Evolutionary conservation across 2,888 invertebrate species (phyloP).

Genomic region (Sturmia bella): DNA sequence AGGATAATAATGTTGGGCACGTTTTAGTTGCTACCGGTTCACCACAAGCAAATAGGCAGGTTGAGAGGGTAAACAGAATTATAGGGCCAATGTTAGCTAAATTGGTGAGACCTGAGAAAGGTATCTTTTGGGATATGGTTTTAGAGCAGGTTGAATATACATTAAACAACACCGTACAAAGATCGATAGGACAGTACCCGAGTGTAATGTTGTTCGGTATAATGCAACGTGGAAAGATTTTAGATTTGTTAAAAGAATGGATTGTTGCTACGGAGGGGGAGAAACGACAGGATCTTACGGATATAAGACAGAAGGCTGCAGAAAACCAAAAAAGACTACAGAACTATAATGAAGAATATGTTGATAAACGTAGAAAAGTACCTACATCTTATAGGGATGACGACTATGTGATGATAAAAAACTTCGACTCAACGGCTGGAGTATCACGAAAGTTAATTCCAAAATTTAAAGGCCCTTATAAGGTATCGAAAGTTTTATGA

Average conservation of each 20-base stretch:
- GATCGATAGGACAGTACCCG: background rate
- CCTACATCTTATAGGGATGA: background rate
- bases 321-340: background rate
- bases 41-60: constrained; percentile 67
- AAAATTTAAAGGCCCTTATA: background rate
- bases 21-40: constrained; percentile 67
- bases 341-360: no score
- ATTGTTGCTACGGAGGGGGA: background rate
- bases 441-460: constrained; percentile 12
- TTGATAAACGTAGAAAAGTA: no score
- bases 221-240: background rate
- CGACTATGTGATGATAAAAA: background rate
- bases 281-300: background rate
- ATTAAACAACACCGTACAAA: background rate
- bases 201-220: constrained; percentile 5
- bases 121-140: background rate
- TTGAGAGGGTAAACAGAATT: background rate
- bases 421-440: no score
- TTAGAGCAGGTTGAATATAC: background rate
- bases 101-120: background rate
- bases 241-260: background rate
- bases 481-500: background rate
- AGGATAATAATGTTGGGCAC: constrained; percentile 56
- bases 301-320: background rate
- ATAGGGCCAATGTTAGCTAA: constrained; percentile 5